phyloP scores from a whole-genome alignment of 1,140 invertebrate genomes.

The Solenopsis invicta region DNA sequence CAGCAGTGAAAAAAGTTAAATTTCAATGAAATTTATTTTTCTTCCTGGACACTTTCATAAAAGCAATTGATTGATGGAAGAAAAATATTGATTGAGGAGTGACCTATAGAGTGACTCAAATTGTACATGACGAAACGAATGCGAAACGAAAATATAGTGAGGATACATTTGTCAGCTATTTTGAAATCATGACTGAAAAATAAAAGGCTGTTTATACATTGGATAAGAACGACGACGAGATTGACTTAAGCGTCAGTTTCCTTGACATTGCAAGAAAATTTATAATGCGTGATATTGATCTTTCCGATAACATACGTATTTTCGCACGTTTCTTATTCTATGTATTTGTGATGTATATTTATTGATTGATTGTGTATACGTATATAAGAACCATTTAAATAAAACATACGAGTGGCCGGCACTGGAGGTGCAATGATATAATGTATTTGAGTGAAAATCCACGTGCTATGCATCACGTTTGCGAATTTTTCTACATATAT shows the following conservation, averaged over 20 bases:
- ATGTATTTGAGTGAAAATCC: not conserved
- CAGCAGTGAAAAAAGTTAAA: constrained; percentile 61
- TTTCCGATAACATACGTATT: constrained; percentile 64
- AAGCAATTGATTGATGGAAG: not conserved
- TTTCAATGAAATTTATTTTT: not conserved
- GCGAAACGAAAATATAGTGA: not conserved
- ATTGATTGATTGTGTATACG: constrained; percentile 65
- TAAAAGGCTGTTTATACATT: constrained; percentile 35
- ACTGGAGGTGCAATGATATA: constrained; percentile 14
- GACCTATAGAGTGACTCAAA: constrained; percentile 18
- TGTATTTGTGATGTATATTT: constrained; percentile 75
- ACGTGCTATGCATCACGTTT: not conserved
- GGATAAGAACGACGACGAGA: not conserved
- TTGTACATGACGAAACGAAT: constrained; percentile 30
- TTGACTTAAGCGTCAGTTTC: not conserved
- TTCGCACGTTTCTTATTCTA: constrained; percentile 67
- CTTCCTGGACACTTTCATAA: not conserved
- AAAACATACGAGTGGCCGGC: constrained; percentile 4
- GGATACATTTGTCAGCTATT: constrained; percentile 20
- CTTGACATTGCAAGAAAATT: constrained; percentile 15
- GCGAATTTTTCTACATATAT: not conserved
- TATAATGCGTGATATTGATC: constrained; percentile 20
- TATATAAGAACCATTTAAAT: constrained; percentile 44
- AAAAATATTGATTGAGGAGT: not conserved
- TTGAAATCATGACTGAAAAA: constrained; percentile 32